A percentile compares a stretch with the other conserved stretches of the same genome.
Conservation (phyloP, 2,888 invertebrate genomes). For the Alentia gelatinosa region DNA sequence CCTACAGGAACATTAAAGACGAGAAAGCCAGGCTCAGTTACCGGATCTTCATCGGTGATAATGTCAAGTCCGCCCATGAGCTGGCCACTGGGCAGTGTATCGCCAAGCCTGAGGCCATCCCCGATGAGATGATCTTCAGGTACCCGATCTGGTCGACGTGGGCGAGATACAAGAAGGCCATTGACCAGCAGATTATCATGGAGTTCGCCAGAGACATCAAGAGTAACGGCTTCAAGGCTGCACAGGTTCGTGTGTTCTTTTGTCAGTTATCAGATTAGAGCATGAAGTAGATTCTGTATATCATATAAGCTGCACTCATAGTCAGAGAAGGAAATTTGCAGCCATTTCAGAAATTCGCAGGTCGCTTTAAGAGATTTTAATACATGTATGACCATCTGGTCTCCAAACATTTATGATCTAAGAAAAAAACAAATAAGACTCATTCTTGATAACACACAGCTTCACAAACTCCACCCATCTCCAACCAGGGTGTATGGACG, state of each 20-base stretch:
- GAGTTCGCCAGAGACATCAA: slow-evolving; percentile 69
- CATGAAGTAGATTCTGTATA: too few relatives aligned
- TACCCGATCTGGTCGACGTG: slow-evolving; percentile 95
- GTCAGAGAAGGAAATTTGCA: too few relatives aligned
- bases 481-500: too few relatives aligned
- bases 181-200: slow-evolving; percentile 83
- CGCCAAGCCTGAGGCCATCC: slow-evolving; percentile 85
- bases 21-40: slow-evolving; percentile 81
- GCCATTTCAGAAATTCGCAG: too few relatives aligned
- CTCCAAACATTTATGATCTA: too few relatives aligned
- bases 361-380: too few relatives aligned
- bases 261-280: too few relatives aligned
- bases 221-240: slow-evolving; percentile 56
- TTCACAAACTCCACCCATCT: too few relatives aligned
- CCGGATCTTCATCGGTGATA: slow-evolving; percentile 84
- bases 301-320: too few relatives aligned
- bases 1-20: slow-evolving; percentile 56
- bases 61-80: slow-evolving; percentile 85
- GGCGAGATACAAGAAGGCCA: slow-evolving; percentile 87
- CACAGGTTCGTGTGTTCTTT: slow-evolving; percentile 57
- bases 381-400: too few relatives aligned
- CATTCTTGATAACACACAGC: too few relatives aligned
- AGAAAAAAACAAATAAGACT: too few relatives aligned
- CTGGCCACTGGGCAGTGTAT: slow-evolving; percentile 85
- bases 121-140: slow-evolving; percentile 86